Conservation (phyloP, 2,113 vertebrate genomes). For the Noctilio leporinus region DNA sequence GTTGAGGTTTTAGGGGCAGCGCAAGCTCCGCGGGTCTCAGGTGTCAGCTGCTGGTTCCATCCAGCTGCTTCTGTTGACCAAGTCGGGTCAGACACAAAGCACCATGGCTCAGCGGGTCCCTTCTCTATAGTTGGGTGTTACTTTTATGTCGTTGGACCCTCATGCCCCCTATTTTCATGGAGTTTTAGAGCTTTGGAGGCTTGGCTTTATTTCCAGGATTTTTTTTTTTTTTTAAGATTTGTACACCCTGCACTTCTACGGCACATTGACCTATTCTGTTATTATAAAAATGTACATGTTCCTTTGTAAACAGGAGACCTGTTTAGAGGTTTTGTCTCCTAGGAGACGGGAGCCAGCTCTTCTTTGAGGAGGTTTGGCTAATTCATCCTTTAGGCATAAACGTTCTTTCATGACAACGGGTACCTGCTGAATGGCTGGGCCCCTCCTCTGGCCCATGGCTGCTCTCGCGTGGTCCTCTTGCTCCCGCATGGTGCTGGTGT, state of each 20-base stretch:
- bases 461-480: fast-evolving
- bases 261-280: neutral
- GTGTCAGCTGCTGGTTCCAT: too few relatives aligned
- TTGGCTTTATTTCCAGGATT: neutral
- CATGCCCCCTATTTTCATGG: neutral
- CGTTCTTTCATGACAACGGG: neutral
- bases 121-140: too few relatives aligned
- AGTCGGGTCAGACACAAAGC: neutral
- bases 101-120: neutral
- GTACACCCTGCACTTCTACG: neutral
- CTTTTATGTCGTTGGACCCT: neutral
- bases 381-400: neutral
- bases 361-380: neutral
- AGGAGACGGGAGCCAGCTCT: neutral
- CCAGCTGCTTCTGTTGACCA: fast-evolving
- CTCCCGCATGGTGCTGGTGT: neutral
- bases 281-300: neutral
- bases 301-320: neutral
- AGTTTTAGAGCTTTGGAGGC: neutral
- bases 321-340: neutral
- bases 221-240: neutral
- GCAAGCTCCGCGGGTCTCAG: too few relatives aligned
- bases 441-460: neutral
- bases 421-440: too few relatives aligned
- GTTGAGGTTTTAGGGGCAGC: neutral